Evolutionary conservation across 2,888 invertebrate species (phyloP), one percentile per base, ranked within the genome.

Genomic region (Zygaena filipendulae): DNA sequence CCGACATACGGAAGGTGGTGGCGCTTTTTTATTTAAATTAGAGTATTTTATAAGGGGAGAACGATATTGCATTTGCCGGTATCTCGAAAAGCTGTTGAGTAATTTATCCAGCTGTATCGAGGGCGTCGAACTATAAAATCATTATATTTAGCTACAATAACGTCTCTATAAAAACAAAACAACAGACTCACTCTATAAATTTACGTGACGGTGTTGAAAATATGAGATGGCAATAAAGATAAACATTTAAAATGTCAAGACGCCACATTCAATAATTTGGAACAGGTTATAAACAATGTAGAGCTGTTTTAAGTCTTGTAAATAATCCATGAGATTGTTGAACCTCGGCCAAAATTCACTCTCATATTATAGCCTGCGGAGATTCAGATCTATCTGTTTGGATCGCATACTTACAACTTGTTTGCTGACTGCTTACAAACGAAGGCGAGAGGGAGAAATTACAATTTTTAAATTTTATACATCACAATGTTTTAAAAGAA

Each of bases 11-110:
- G 74, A 77, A 75, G 75, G 77, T 77, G 74, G 74, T 72, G 77
- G 69, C 71, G 74, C 74, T 77, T 79, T 79, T 79, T 77, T 79
- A 77, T 79, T 79, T 79, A 79, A 79, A 79, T 77, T 79, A 74
- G 77, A 79, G 75, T 75, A 74, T 77, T 79, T 77, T 79, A 77
- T 79, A 69, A 74, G 68, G 70, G 71, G 66, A 63, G 68, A 63
- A 68, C 70, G 71, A 75, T 79, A 79, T 77, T 77, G 69, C 72
- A 74, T 74, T 75, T 66, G 64, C 68, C 70, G 66, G 66, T 70
- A 66, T 67, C 71, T 70, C 59, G 53, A 57, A 16, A 68, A 59
- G 59, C 58, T 61, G 56, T 63, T 63, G 51, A 48, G 61, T 60
- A 59, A 63, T 63, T 62, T 64, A 63, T 63, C 63, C 55, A 55